Evolutionary conservation across 1,140 invertebrate species (phyloP), one percentile per base, ranked within the genome.

Genomic region (Brachionus rotundiformis): DNA sequence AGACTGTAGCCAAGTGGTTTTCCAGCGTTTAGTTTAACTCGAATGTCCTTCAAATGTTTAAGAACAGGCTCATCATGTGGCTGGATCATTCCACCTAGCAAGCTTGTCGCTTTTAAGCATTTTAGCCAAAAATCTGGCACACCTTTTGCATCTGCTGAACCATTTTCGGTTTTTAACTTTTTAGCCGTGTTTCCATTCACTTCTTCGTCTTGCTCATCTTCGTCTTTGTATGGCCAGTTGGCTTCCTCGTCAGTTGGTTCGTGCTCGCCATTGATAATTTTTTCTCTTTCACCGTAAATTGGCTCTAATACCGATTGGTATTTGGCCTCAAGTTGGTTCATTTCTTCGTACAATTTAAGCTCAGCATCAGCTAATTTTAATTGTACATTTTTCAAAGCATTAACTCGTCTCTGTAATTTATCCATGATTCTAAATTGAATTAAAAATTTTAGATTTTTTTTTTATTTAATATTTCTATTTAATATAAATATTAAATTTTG

Each of bases 51-150:
- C 73, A 99, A 90, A 90, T 95, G 92, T 85, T 95, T 93, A 11
- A 99, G 88, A 85, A 98, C 96, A 0, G 95, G 94, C 86, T 96
- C 94, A 89, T 99, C 97, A 86, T 96, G 92, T 83, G 95, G 92
- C 85, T 90, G 85, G 71, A 96, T 92, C 93, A 97, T 95, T 85
- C 97, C 95, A 76, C 92, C 91, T 41, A 98, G 87, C 86, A 95
- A 91, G 29, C 92, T 92, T 16, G 95, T 93, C 90, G 96, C 98
- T 85, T 94, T 95, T 87, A 99, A 96, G 86, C 96, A 94, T 7
- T 93, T 96, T 75, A 98, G 89, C 97, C 97, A 99, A 89, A 99
- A 99, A 76, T 94, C 93, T 2, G 96, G 95, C 86, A 99, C 93
- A 25, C 97, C 97, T 86, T 88, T 83, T 87, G 11, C 75, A 77